These are phyloP conservation scores for Caenorhabditis sp. DNA, from an alignment of 2,888 invertebrate genomes.

Conservation along the genomic window DNA sequence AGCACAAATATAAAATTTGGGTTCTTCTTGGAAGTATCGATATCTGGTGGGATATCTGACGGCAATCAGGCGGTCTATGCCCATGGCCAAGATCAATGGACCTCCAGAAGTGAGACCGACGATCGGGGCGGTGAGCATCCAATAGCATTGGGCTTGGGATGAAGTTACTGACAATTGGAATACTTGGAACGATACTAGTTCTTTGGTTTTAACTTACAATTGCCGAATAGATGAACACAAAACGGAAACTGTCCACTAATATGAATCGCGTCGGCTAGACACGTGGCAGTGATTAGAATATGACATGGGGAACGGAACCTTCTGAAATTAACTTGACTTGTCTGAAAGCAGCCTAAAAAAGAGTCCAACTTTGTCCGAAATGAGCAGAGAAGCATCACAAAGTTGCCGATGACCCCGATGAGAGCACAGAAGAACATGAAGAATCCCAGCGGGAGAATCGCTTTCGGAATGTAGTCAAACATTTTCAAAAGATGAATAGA, in stretches of 20 bases:
- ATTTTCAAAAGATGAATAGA: conserved; percentile 3
- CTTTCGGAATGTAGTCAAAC: conserved; percentile 53
- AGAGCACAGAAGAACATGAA: conserved; percentile 51
- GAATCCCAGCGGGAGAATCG: conserved; percentile 58
- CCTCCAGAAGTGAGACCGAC: conserved; percentile 53
- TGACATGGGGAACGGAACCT: conserved; percentile 58
- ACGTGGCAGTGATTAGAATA: conserved; percentile 54
- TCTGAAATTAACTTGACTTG: too few species aligned
- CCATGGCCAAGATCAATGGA: conserved; percentile 58
- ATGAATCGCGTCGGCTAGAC: conserved; percentile 55
- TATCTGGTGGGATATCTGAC: conserved; percentile 58
- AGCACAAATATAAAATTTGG: conserved; percentile 34
- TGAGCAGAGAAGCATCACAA: conserved; percentile 43
- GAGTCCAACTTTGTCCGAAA: conserved; percentile 29
- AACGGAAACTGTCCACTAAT: conserved; percentile 60
- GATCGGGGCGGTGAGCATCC: conserved; percentile 49
- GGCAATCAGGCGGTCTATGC: conserved; percentile 62
- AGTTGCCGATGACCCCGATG: conserved; percentile 55
- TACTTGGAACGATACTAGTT: too few species aligned
- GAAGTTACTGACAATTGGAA: conserved; percentile 55
- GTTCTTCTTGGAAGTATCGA: conserved; percentile 56
- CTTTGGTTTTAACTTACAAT: too few species aligned
- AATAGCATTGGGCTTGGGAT: conserved; percentile 52
- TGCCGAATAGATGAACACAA: conserved; percentile 52
- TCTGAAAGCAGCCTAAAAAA: too few species aligned